Percentiles rank a stretch among this genome's conserved stretches.
phyloP scores from a whole-genome alignment of 2,888 invertebrate species.

The Eristalis arbustorum region DNA sequence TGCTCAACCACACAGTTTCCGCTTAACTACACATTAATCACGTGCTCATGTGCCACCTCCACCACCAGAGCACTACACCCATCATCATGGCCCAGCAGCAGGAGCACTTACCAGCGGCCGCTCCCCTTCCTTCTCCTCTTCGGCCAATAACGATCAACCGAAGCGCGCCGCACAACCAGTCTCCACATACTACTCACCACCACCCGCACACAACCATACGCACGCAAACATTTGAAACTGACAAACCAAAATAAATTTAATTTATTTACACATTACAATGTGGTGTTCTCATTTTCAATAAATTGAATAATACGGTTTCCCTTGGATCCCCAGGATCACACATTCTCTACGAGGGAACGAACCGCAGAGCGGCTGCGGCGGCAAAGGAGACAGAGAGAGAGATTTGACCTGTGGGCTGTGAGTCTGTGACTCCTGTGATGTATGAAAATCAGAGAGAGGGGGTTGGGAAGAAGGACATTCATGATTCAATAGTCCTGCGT shows the following conservation, averaged over 20 bases:
- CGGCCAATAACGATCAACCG: neutral
- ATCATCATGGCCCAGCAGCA: neutral
- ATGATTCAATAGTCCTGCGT: too few relatives aligned
- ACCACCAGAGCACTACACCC: slow-evolving; percentile 7
- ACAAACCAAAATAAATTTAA: slow-evolving; percentile 71
- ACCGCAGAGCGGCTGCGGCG: neutral
- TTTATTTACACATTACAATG: slow-evolving; percentile 71
- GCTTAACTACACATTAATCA: slow-evolving; percentile 71
- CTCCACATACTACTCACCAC: too few relatives aligned
- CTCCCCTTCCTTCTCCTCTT: neutral
- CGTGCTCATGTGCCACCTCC: slow-evolving; percentile 60
- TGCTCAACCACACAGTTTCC: slow-evolving; percentile 57
- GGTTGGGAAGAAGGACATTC: too few relatives aligned
- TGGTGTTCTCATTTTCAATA: slow-evolving; percentile 70
- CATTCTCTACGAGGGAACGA: neutral
- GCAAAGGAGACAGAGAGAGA: neutral
- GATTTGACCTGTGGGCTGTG: too few relatives aligned
- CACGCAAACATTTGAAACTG: slow-evolving; percentile 60
- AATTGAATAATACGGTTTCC: slow-evolving; percentile 69
- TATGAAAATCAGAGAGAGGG: too few relatives aligned
- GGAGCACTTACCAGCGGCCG: neutral
- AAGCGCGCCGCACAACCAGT: neutral
- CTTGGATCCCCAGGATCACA: slow-evolving; percentile 47
- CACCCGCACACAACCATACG: neutral
- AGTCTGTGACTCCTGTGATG: too few relatives aligned